phyloP scores from a whole-genome alignment of 2,888 invertebrate species.

The Lycaena phlaeas region DNA sequence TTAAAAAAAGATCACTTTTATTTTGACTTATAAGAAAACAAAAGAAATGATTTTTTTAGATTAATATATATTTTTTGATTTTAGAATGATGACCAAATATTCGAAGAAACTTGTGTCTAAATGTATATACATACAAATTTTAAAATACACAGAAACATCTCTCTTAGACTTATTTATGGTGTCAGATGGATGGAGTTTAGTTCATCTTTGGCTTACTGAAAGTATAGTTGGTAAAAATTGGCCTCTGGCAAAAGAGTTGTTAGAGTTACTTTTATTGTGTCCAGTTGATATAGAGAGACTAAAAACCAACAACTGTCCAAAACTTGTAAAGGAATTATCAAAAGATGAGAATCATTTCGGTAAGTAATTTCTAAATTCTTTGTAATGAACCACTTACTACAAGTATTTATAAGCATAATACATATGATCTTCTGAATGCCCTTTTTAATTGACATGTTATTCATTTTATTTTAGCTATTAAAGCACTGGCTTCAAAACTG shows the following conservation, averaged over 20 bases:
- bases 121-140: slow-evolving; percentile 94
- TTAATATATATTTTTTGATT: no score
- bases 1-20: no score
- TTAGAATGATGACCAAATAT: slow-evolving; percentile 94
- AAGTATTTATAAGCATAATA: neutral
- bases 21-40: no score
- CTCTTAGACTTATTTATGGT: slow-evolving; percentile 91
- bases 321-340: slow-evolving; percentile 89
- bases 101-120: slow-evolving; percentile 96
- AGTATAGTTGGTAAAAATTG: slow-evolving; percentile 88
- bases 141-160: slow-evolving; percentile 88
- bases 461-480: slow-evolving; percentile 75
- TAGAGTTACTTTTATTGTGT: slow-evolving; percentile 87
- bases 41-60: no score
- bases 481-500: slow-evolving; percentile 83
- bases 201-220: slow-evolving; percentile 92
- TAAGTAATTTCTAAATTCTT: slow-evolving; percentile 67
- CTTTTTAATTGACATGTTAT: neutral
- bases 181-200: slow-evolving; percentile 92
- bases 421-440: no score
- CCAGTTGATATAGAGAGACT: slow-evolving; percentile 93
- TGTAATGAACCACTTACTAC: no score
- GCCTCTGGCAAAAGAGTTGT: slow-evolving; percentile 88
- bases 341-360: slow-evolving; percentile 87
- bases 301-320: slow-evolving; percentile 93